These are phyloP conservation scores for Rhombomys opimus DNA, from an alignment of 2,113 vertebrate species.

Conservation along the genomic window DNA sequence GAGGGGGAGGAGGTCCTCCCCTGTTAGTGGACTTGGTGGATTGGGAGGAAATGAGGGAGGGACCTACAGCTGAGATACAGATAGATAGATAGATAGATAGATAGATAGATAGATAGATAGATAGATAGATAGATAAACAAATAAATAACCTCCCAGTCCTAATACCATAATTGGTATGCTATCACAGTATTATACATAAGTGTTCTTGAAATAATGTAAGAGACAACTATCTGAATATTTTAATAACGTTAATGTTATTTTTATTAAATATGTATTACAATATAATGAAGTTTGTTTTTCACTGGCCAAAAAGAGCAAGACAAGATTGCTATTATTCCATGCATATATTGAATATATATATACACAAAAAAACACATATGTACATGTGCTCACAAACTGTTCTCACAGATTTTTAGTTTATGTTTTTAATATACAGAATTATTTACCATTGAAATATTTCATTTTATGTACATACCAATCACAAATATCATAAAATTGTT, in stretches of 20 bases:
- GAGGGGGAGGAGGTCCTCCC: no score
- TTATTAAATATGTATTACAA: not conserved
- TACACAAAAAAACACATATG: not conserved
- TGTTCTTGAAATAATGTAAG: not conserved
- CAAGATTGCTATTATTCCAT: not conserved
- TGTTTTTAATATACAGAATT: not conserved
- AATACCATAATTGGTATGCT: not conserved
- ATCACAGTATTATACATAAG: not conserved
- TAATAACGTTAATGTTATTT: constrained; percentile 15
- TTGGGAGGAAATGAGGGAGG: no score
- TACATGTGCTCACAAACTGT: not conserved
- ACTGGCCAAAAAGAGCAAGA: not conserved
- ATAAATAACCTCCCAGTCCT: no score
- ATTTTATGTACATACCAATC: not conserved
- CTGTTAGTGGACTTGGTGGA: no score
- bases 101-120: no score
- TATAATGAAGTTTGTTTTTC: not conserved
- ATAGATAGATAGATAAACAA: no score
- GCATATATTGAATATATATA: not conserved
- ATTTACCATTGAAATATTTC: not conserved
- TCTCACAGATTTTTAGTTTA: not conserved
- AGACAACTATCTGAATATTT: not conserved
- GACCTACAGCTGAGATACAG: no score
- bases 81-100: no score
- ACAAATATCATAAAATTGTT: not conserved